Conservation (phyloP, 2,888 invertebrate genomes). For the Pterostichus niger region DNA sequence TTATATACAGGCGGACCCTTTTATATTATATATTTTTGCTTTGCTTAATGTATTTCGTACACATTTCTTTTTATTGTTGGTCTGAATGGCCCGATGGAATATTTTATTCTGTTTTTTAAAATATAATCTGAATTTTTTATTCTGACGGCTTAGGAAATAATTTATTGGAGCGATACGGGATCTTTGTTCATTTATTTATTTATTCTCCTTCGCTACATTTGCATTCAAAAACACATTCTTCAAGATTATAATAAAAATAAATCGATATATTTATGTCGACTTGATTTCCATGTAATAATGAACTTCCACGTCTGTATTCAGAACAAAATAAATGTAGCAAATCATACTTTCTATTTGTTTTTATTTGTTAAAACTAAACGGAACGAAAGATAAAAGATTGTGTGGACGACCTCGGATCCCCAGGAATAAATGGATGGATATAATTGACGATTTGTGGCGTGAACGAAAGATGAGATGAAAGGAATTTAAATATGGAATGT, state of each 20-base stretch:
- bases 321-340: too few species aligned
- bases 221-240: constrained; percentile 52
- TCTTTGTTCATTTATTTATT: constrained; percentile 55
- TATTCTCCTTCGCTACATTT: constrained; percentile 47
- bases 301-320: too few species aligned
- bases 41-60: constrained; percentile 62
- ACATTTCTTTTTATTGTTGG: constrained; percentile 61
- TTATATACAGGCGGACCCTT: constrained; percentile 39
- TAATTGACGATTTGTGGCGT: too few species aligned
- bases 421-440: too few species aligned
- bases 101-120: constrained; percentile 56
- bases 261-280: constrained; percentile 28
- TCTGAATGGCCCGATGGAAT: constrained; percentile 47
- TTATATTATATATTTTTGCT: constrained; percentile 61
- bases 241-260: constrained; percentile 51
- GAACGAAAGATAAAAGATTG: too few species aligned
- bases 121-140: constrained; percentile 57
- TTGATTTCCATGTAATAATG: too few species aligned
- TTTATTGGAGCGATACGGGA: constrained; percentile 52
- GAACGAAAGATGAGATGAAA: too few species aligned
- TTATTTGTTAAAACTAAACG: too few species aligned
- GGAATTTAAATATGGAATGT: too few species aligned
- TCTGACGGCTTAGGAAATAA: constrained; percentile 49
- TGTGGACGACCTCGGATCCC: too few species aligned
- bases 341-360: too few species aligned